Conservation (phyloP, 2,113 vertebrate genomes). For the Peromyscus leucopus region DNA sequence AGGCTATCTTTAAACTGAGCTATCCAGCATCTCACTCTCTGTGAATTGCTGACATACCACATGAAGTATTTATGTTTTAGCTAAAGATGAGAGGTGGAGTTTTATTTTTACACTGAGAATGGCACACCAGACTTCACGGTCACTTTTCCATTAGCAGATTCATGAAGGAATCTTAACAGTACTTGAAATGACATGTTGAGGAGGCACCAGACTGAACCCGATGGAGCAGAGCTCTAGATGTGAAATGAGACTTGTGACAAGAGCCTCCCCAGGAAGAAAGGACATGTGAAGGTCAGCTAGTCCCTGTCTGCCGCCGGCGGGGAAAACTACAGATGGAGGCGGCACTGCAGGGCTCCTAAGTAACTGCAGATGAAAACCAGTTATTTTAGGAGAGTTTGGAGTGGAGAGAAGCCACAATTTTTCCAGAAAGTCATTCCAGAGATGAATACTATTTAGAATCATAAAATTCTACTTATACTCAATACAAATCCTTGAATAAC, state of each 20-base stretch:
- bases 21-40: neutral
- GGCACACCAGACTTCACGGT: neutral
- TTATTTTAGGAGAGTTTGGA: conserved; percentile 59
- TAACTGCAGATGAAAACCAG: conserved; percentile 11
- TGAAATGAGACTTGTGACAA: conserved; percentile 16
- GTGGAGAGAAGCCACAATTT: conserved; percentile 56
- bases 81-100: neutral
- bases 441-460: conserved; percentile 65
- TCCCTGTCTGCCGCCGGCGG: neutral
- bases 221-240: neutral
- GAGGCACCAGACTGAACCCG: neutral
- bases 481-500: conserved; percentile 38
- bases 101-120: conserved; percentile 52
- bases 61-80: conserved; percentile 1
- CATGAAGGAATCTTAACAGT: conserved; percentile 10
- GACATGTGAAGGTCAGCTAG: conserved; percentile 43
- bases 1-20: conserved; percentile 14
- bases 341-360: neutral
- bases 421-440: conserved; percentile 62
- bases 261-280: conserved; percentile 40
- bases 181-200: conserved; percentile 17
- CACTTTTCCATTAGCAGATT: conserved; percentile 65
- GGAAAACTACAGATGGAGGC: neutral
- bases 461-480: conserved; percentile 67
- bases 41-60: neutral